phyloP scores from a whole-genome alignment of 2,888 invertebrate species.

The Pediacus dermestoides region DNA sequence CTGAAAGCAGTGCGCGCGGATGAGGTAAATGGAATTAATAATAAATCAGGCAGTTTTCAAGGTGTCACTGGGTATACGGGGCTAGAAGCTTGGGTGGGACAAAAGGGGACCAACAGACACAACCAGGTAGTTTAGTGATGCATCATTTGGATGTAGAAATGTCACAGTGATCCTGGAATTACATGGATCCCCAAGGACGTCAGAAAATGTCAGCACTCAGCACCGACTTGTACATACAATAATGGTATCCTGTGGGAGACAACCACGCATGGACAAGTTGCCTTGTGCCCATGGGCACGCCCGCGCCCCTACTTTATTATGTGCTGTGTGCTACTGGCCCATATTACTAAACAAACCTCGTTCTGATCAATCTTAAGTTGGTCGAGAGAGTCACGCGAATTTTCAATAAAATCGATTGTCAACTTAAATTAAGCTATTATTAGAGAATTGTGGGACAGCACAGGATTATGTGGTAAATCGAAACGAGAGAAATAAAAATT shows the following conservation, averaged over 20 bases:
- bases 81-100: constrained; percentile 26
- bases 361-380: too few relatives aligned
- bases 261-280: constrained; percentile 6
- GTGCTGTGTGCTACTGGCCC: not conserved
- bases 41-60: constrained; percentile 26
- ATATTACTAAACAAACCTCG: too few relatives aligned
- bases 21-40: constrained; percentile 23
- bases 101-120: constrained; percentile 19
- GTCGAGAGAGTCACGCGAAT: too few relatives aligned
- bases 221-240: constrained; percentile 47
- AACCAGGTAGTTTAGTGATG: constrained; percentile 33
- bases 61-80: constrained; percentile 23
- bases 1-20: not conserved
- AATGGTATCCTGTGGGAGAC: constrained; percentile 44
- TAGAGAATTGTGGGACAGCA: too few relatives aligned
- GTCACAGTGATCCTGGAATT: constrained; percentile 47
- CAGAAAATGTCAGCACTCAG: constrained; percentile 50
- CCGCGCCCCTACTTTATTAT: not conserved
- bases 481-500: too few relatives aligned
- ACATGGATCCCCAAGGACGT: constrained; percentile 46
- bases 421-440: too few relatives aligned
- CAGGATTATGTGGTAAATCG: too few relatives aligned
- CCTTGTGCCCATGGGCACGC: not conserved
- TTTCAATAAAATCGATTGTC: too few relatives aligned
- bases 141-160: constrained; percentile 47